These are phyloP conservation scores for Rhagoletis zephyria DNA, from an alignment of 1,140 invertebrate species.

Conservation along the genomic window DNA sequence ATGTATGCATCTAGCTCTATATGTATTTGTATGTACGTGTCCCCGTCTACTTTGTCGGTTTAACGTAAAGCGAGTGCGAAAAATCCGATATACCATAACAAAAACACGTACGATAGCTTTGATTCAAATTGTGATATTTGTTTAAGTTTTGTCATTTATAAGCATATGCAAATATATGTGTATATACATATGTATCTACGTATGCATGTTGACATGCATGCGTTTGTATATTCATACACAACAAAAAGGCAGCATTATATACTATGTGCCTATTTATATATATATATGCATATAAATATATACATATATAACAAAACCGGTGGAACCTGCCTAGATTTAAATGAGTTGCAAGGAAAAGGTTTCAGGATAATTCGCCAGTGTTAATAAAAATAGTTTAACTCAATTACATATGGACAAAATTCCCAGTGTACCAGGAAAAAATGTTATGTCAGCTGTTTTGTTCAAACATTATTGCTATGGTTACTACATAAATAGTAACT, in stretches of 20 bases:
- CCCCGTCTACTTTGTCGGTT: background rate
- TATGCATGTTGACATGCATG: background rate
- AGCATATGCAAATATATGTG: background rate
- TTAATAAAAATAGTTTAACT: too few species aligned
- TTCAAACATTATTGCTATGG: too few species aligned
- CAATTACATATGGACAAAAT: too few species aligned
- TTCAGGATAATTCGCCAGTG: conserved; percentile 12
- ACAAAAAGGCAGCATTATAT: too few species aligned
- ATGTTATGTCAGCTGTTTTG: too few species aligned
- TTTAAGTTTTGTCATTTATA: background rate
- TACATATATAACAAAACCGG: too few species aligned
- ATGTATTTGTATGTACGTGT: background rate
- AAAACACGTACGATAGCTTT: conserved; percentile 27
- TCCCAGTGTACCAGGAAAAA: too few species aligned
- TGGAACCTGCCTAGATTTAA: background rate
- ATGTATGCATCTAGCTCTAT: background rate
- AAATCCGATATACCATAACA: conserved; percentile 10
- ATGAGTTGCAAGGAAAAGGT: background rate
- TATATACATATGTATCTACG: background rate
- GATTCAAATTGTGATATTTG: background rate
- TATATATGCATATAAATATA: background rate
- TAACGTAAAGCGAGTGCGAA: background rate
- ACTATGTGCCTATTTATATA: background rate
- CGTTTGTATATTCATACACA: background rate
- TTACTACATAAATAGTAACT: too few species aligned